phyloP scores from a whole-genome alignment of 2,113 vertebrate genomes.

The Eurypyga helias region DNA sequence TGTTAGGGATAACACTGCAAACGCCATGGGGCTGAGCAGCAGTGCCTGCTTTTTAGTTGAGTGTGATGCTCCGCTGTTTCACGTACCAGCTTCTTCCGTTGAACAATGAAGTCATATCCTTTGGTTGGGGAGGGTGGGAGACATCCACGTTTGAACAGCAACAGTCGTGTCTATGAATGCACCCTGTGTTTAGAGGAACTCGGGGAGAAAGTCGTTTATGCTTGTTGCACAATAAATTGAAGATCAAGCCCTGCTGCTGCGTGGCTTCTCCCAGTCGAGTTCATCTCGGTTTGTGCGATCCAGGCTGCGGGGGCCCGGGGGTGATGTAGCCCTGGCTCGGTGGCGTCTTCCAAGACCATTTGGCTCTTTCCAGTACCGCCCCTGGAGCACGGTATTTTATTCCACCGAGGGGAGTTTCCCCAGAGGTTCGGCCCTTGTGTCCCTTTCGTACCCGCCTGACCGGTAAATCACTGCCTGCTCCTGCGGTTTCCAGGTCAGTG shows the following conservation, averaged over 20 bases:
- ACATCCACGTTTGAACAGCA: background rate
- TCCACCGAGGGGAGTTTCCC: background rate
- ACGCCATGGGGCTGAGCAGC: background rate
- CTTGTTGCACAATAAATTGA: conserved; percentile 55
- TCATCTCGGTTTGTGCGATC: background rate
- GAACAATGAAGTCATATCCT: background rate
- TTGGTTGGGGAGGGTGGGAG: background rate
- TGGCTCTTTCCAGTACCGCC: background rate
- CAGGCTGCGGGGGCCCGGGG: background rate
- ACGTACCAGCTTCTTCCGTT: background rate
- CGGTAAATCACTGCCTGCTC: background rate
- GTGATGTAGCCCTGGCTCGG: accelerated
- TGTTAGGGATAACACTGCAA: background rate
- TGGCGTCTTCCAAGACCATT: background rate
- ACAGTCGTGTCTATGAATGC: background rate
- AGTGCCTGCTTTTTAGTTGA: background rate
- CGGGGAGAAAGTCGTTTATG: background rate
- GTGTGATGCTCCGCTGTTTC: background rate
- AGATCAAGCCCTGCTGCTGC: background rate
- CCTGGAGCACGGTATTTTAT: accelerated
- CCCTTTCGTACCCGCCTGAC: accelerated
- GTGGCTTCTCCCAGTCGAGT: background rate
- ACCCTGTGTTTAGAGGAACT: background rate
- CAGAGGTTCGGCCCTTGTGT: accelerated
- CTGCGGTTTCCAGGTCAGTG: background rate